A percentile compares a stretch with the other conserved stretches of the same genome.
These are phyloP conservation scores for Cryptotermes secundus DNA, from an alignment of 1,140 invertebrate genomes.

Conservation along the genomic window DNA sequence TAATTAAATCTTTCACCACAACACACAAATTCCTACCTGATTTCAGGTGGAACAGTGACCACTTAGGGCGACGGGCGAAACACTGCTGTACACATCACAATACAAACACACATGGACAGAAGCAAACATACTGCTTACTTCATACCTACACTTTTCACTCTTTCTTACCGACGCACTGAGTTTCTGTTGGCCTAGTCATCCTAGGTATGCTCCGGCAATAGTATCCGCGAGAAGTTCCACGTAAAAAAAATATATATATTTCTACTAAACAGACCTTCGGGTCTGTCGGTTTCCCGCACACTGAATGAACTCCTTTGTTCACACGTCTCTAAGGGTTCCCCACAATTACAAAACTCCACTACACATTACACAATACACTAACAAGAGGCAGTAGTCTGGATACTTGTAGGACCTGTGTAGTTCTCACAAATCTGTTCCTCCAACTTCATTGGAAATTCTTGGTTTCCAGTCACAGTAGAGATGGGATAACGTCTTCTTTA, in stretches of 20 bases:
- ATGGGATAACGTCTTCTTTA: background rate
- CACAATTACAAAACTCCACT: background rate
- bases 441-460: background rate
- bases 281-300: background rate
- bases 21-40: background rate
- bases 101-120: slow-evolving; percentile 1
- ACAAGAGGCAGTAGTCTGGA: background rate
- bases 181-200: background rate
- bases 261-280: background rate
- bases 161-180: background rate
- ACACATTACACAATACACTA: background rate
- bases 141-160: slow-evolving; percentile 14
- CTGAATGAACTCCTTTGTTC: background rate
- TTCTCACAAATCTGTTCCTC: background rate
- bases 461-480: background rate
- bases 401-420: too few relatives aligned
- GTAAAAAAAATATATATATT: background rate
- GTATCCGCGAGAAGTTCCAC: background rate
- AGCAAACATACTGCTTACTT: background rate
- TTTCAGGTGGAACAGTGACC: background rate
- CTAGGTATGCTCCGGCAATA: background rate
- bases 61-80: background rate
- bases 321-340: background rate
- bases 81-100: slow-evolving; percentile 5
- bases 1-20: background rate